phyloP scores from a whole-genome alignment of 2,888 invertebrate species.

The Trisateles emortualis region DNA sequence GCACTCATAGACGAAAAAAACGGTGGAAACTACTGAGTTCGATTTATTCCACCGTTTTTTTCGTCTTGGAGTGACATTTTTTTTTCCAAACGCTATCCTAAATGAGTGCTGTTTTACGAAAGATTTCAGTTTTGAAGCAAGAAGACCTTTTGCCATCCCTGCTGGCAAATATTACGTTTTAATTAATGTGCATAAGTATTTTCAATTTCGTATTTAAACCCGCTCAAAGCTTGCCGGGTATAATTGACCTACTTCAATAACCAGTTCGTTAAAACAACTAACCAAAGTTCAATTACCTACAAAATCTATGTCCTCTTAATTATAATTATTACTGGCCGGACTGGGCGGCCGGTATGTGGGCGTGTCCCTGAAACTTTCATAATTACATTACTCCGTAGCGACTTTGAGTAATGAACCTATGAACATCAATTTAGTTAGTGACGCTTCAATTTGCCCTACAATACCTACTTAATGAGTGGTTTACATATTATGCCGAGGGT shows the following conservation, averaged over 20 bases:
- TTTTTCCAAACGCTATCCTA: no score
- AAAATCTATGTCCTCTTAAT: neutral
- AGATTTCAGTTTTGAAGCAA: no score
- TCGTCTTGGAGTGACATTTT: no score
- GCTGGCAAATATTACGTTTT: no score
- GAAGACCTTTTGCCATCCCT: no score
- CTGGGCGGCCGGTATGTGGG: neutral
- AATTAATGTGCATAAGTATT: no score
- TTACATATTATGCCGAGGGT: neutral
- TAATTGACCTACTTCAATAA: neutral
- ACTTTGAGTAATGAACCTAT: constrained; percentile 3
- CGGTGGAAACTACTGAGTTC: no score
- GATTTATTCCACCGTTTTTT: no score
- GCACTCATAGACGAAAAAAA: no score
- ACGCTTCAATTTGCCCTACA: constrained; percentile 3
- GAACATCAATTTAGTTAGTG: constrained; percentile 3
- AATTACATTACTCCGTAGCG: neutral
- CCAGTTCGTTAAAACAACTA: neutral
- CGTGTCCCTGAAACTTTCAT: neutral
- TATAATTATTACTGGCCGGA: neutral
- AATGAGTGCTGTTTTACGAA: no score
- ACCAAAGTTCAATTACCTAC: neutral
- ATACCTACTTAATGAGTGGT: constrained; percentile 2
- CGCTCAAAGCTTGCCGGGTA: no score
- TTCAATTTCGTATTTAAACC: no score